phyloP scores from a whole-genome alignment of 2,888 invertebrate genomes.

The Ophion ellenae region DNA sequence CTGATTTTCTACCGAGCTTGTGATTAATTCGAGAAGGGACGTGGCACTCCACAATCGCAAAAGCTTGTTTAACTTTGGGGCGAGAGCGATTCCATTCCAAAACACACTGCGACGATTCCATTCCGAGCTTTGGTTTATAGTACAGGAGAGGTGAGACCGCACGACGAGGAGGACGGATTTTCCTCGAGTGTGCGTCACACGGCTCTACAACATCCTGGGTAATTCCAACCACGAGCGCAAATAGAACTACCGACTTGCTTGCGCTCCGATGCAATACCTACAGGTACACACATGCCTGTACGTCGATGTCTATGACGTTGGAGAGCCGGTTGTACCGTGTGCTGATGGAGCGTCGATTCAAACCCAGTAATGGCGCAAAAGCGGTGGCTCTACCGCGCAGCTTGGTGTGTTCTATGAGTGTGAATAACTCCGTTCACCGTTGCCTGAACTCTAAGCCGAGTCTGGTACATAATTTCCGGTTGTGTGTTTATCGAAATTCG shows the following conservation, averaged over 20 bases:
- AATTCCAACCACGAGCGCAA: conserved; percentile 61
- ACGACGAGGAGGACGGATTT: conserved; percentile 51
- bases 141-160: conserved; percentile 39
- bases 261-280: conserved; percentile 38
- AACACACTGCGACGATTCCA: conserved; percentile 35
- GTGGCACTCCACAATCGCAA: conserved; percentile 20
- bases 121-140: conserved; percentile 46
- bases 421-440: conserved; percentile 29
- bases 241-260: conserved; percentile 61
- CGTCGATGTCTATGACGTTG: conserved; percentile 8
- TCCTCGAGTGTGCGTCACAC: conserved; percentile 52
- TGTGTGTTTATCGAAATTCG: conserved; percentile 59
- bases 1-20: conserved; percentile 13
- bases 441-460: conserved; percentile 53
- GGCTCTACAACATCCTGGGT: conserved; percentile 57
- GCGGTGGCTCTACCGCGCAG: conserved; percentile 25
- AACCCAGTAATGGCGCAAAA: conserved; percentile 24
- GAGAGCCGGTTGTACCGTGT: conserved; percentile 24
- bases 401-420: conserved; percentile 25
- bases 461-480: conserved; percentile 56
- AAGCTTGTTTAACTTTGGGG: conserved; percentile 57
- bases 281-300: conserved; percentile 15
- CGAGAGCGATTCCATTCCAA: conserved; percentile 32
- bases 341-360: conserved; percentile 41
- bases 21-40: conserved; percentile 50